These are phyloP conservation scores for Neoascia interrupta DNA, from an alignment of 2,888 invertebrate species.

Conservation along the genomic window DNA sequence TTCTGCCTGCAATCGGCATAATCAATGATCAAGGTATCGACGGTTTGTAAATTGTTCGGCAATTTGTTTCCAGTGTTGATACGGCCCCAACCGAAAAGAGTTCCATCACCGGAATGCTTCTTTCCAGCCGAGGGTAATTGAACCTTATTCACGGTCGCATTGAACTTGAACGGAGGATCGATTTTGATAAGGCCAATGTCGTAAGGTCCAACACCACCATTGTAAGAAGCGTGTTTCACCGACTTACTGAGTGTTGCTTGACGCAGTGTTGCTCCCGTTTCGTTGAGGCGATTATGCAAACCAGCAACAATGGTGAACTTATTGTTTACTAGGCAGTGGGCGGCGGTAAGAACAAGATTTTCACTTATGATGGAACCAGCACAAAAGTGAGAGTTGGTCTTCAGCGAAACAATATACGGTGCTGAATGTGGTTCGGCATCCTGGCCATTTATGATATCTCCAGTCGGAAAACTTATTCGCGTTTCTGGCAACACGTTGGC, in stretches of 20 bases:
- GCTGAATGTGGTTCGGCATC: constrained; percentile 78
- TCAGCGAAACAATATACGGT: constrained; percentile 80
- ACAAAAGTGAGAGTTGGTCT: constrained; percentile 77
- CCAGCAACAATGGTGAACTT: constrained; percentile 78
- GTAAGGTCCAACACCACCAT: constrained; percentile 79
- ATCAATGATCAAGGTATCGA: constrained; percentile 74
- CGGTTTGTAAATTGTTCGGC: constrained; percentile 74
- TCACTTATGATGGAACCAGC: constrained; percentile 79
- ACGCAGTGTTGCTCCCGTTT: constrained; percentile 73
- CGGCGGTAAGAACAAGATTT: constrained; percentile 79
- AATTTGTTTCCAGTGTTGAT: constrained; percentile 71
- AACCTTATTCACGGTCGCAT: constrained; percentile 76
- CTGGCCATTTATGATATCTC: constrained; percentile 76
- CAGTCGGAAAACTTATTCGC: constrained; percentile 73
- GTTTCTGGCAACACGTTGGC: constrained; percentile 69
- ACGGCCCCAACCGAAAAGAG: constrained; percentile 80
- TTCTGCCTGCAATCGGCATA: constrained; percentile 71
- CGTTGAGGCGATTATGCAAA: constrained; percentile 75
- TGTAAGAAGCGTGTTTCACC: constrained; percentile 75
- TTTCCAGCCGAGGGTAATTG: constrained; percentile 75
- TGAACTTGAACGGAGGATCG: constrained; percentile 74
- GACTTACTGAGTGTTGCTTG: constrained; percentile 73
- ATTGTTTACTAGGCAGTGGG: constrained; percentile 74
- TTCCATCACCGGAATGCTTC: constrained; percentile 74
- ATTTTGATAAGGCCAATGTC: constrained; percentile 81